These are phyloP conservation scores for Nomada fucata DNA, from an alignment of 2,888 invertebrate genomes.

Conservation along the genomic window DNA sequence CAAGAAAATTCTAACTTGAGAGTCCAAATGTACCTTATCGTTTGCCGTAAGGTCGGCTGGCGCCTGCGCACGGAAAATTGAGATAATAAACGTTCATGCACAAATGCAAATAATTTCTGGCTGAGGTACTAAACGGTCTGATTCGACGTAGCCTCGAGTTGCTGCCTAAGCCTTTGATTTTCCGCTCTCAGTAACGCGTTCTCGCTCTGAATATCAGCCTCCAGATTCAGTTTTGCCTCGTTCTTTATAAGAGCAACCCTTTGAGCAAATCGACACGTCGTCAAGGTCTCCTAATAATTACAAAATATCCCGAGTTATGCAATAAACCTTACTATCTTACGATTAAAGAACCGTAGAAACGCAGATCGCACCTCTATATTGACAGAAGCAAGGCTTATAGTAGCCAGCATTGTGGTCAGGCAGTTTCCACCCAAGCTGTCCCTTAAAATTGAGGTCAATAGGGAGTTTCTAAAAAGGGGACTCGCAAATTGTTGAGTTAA, in stretches of 20 bases:
- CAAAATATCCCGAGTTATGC: slow-evolving; percentile 47
- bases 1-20: slow-evolving; percentile 32
- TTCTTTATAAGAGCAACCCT: slow-evolving; percentile 85
- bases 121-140: slow-evolving; percentile 6
- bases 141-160: slow-evolving; percentile 72
- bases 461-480: slow-evolving; percentile 85
- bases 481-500: not conserved
- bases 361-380: slow-evolving; percentile 77
- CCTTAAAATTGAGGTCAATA: slow-evolving; percentile 85
- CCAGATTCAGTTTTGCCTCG: slow-evolving; percentile 83
- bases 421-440: slow-evolving; percentile 86
- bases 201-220: slow-evolving; percentile 83
- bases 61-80: not conserved
- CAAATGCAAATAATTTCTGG: not conserved
- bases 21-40: slow-evolving; percentile 36
- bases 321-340: too few relatives aligned
- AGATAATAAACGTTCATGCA: not conserved
- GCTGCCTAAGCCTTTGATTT: slow-evolving; percentile 81
- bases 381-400: slow-evolving; percentile 78
- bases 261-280: slow-evolving; percentile 86
- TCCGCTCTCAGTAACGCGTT: slow-evolving; percentile 83
- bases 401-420: slow-evolving; percentile 86
- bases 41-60: slow-evolving; percentile 25
- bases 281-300: slow-evolving; percentile 84
- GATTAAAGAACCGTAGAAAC: not conserved